These are phyloP conservation scores for Copidosoma floridanum DNA, from an alignment of 1,140 invertebrate genomes.

Conservation along the genomic window DNA sequence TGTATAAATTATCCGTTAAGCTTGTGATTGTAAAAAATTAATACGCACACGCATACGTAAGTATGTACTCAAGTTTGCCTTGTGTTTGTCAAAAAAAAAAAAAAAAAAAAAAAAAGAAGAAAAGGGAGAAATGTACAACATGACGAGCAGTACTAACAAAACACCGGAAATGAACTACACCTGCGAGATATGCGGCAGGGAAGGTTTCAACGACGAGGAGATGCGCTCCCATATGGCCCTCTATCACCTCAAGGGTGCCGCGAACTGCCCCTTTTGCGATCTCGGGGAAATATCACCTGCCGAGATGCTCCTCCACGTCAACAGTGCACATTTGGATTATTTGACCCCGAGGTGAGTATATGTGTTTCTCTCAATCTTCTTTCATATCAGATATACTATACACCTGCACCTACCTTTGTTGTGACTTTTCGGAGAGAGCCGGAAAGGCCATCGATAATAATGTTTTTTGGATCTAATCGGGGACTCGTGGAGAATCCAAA, in stretches of 20 bases:
- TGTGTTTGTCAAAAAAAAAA: too few relatives aligned
- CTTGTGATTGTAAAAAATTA: too few relatives aligned
- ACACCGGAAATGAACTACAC: conserved; percentile 59
- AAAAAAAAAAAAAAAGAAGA: too few relatives aligned
- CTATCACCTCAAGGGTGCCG: conserved; percentile 73
- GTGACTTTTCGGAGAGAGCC: too few relatives aligned
- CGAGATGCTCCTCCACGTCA: conserved; percentile 76
- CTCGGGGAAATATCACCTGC: conserved; percentile 68
- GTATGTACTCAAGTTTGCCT: too few relatives aligned
- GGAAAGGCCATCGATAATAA: too few relatives aligned
- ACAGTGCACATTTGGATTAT: conserved; percentile 77
- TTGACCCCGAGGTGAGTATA: conserved; percentile 65
- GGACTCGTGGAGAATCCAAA: too few relatives aligned
- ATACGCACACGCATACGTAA: too few relatives aligned
- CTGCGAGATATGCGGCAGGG: conserved; percentile 80
- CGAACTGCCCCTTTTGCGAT: conserved; percentile 80
- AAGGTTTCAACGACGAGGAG: conserved; percentile 74
- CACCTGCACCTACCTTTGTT: too few relatives aligned
- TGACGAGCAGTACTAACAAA: conserved; percentile 35
- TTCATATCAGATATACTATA: too few relatives aligned
- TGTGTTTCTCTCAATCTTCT: neutral
- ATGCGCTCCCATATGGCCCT: conserved; percentile 75
- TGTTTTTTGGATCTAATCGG: too few relatives aligned
- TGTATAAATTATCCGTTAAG: too few relatives aligned
- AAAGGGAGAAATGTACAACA: conserved; percentile 13